Base-by-base conservation (phyloP, 2,888 invertebrate species). In the Dynastes tityus region DNA sequence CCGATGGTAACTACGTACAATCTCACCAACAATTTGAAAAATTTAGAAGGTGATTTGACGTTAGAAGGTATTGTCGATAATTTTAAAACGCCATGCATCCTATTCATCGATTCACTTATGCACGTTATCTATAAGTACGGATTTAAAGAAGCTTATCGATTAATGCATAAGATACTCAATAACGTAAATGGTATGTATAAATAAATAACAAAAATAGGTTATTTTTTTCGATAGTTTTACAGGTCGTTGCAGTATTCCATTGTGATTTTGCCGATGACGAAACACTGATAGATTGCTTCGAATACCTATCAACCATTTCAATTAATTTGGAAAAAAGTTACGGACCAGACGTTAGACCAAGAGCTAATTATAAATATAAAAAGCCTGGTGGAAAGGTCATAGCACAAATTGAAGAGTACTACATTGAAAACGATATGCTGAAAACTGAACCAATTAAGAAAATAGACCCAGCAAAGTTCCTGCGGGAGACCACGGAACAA, bases 371-470 rank as follows among this genome's bases (percentile, higher is more conserved):
- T 55, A 88, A 87, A 29, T 88, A 90, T 77, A 91, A 90, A 84
- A 91, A 91, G 84, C 74, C 82, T 6, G 89, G 89, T 9, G 91
- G 90, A n/a, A 92, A 91, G 87, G 85, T 91, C 37, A 85, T 90
- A 1, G 89, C 88, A 82, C 89, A 89, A 84, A 83, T 84, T 63
- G 88, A 88, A 82, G 85, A 87, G 67, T 88, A 85, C 80, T 83
- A 80, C 78, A 86, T 87, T 80, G 85, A 86, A 65, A 79, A 77
- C 83, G 87, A 55, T 88, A 86, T 85, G 86, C 90, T 85, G 78
- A 11, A 85, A 16, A 85, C 85, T 0, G 82, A 85, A 77, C 82
- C 84, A 78, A 87, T 86, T 79, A 88, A 87, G 58, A 88, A 86
- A 80, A 85, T 86, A 27, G 84, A 87, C 80, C 64, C 87, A 86